Base-by-base conservation (phyloP, 53 echinoderm and acorn worm genomes). In the Temnopleurus reevesii region DNA sequence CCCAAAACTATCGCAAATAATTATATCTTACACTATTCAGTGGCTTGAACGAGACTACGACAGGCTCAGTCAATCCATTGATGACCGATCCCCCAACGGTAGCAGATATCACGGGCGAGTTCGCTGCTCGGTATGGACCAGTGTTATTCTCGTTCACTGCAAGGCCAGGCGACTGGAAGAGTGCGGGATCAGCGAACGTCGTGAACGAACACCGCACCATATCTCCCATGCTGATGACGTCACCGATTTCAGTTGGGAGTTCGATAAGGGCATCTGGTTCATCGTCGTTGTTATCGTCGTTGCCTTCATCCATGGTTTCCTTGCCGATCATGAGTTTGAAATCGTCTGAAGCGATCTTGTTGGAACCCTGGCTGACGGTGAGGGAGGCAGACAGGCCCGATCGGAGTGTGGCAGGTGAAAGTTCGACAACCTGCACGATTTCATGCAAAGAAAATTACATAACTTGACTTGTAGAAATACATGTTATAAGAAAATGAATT, bases 71-170 rank as follows among this genome's bases (percentile, higher is more conserved):
- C 35, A 94, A 90, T 59, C 81, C 76, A 2, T 55, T 89, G 28
- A 94, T 88, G 31, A 82, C 59, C 47, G 43, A 66, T 27, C 46
- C 66, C 6, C 94, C 94, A 26, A 94, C 92, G 13, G 94, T 89
- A 13, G 92, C 94, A 0, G 94, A 94, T 33, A 94, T 92, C 25
- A 94, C 63, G 33, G 90, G 94, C 9, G 94, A 90, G 92, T 94
- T 94, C 28, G 92, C 87, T 24, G 88, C 83, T 27, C 90, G 80
- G 53, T 92, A 86, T 33, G 65, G 66, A 41, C 26, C 57, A 34
- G 45, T 41, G 4, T n/a, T 15, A 25, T 36, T 77, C 7, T 21
- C 45, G 12, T 12, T 24, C 18, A 21, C 65, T 5, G 60, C 77
- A 0, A 94, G 86, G 12, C 53, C 28, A 7, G 57, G 12, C 10